Conservation (phyloP, 2,888 invertebrate genomes). For the Eilema depressum region DNA sequence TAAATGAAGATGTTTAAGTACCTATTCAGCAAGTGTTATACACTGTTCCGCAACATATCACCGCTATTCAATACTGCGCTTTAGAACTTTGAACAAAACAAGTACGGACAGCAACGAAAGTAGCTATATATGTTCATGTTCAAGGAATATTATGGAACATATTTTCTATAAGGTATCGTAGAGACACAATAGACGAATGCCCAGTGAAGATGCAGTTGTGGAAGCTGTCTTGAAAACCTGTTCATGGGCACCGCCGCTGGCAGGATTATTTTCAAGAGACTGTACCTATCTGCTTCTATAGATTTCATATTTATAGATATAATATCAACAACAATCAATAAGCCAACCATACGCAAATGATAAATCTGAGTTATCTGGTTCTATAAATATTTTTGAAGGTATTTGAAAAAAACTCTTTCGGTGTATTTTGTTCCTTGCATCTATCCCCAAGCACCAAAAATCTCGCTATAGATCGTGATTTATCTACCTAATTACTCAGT, state of each 20-base stretch:
- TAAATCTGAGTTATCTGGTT: too few species aligned
- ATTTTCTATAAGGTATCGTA: not conserved
- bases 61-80: not conserved
- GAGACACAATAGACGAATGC: not conserved
- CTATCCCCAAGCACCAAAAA: too few species aligned
- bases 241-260: not conserved
- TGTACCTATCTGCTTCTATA: too few species aligned
- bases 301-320: too few species aligned
- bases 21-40: not conserved
- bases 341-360: not conserved
- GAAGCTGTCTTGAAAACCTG: not conserved
- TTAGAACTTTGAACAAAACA: constrained; percentile 2
- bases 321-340: too few species aligned
- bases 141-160: not conserved
- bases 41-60: constrained; percentile 5
- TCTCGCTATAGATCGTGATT: too few species aligned
- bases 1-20: constrained; percentile 1
- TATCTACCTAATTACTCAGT: too few species aligned
- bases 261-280: not conserved
- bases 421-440: not conserved
- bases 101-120: not conserved
- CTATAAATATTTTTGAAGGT: too few species aligned
- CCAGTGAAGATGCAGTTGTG: not conserved
- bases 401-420: not conserved
- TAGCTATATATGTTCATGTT: not conserved